Evolutionary conservation across 2,797 vertebrate species (phyloP).

Genomic region (Melanotaenia trifasciata): DNA sequence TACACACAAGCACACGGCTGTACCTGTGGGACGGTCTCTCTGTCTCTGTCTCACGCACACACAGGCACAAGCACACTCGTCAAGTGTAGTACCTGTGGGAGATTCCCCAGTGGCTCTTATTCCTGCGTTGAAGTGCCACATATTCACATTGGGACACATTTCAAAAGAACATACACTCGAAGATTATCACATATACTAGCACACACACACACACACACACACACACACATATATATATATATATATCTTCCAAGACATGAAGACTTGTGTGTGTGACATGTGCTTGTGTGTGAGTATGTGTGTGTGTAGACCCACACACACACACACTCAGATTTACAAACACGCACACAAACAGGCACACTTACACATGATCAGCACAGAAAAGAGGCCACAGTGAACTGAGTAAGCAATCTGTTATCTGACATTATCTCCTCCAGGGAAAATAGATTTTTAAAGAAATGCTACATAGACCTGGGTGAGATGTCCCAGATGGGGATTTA

Average conservation of each 20-base stretch:
- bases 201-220: constrained; percentile 23
- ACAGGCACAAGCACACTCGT: constrained; percentile 36
- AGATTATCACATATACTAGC: constrained; percentile 30
- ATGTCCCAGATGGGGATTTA: constrained; percentile 11
- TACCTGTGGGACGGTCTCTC: constrained; percentile 69
- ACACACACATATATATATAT: background rate
- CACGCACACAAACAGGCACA: constrained; percentile 29
- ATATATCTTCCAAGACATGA: too few species aligned
- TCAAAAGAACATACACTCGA: constrained; percentile 39
- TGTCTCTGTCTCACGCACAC: constrained; percentile 43
- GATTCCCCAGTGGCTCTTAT: constrained; percentile 58
- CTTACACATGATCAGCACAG: constrained; percentile 69
- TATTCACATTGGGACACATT: constrained; percentile 41
- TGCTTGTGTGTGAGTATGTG: too few species aligned
- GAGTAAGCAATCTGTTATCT: constrained; percentile 49
- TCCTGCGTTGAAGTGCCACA: constrained; percentile 51
- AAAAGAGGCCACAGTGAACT: constrained; percentile 55
- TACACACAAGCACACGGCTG: constrained; percentile 41
- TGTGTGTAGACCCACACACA: too few species aligned
- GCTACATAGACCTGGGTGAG: constrained; percentile 23
- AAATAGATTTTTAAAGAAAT: constrained; percentile 37
- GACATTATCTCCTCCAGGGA: constrained; percentile 30
- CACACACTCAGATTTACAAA: background rate
- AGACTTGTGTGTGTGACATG: too few species aligned
- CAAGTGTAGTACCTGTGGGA: constrained; percentile 68